Evolutionary conservation across 2,888 invertebrate species (phyloP).

Genomic region (Pinctada fucata): DNA sequence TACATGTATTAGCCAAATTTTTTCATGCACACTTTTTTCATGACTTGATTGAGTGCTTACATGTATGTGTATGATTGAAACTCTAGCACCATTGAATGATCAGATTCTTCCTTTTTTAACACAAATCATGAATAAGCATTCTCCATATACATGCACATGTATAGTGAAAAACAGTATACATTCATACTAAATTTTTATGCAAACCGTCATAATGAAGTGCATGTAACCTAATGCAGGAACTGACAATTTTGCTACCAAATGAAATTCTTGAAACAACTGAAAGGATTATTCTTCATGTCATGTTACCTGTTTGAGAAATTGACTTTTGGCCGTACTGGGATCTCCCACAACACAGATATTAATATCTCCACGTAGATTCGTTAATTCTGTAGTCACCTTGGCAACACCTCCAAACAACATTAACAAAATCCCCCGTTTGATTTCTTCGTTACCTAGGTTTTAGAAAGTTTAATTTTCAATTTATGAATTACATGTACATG

Average conservation of each 20-base stretch:
- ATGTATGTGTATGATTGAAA: neutral
- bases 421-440: constrained; percentile 90
- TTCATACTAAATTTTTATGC: no score
- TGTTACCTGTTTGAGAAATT: constrained; percentile 92
- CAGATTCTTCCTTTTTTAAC: no score
- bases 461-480: constrained; percentile 2
- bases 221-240: no score
- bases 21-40: neutral
- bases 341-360: constrained; percentile 99
- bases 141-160: no score
- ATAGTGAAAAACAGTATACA: no score
- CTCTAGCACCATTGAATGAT: no score
- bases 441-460: constrained; percentile 88
- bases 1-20: no score
- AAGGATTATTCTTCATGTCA: no score
- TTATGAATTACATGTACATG: neutral
- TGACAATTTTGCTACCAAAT: no score
- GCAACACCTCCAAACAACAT: constrained; percentile 98
- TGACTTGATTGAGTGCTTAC: neutral
- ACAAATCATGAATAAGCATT: no score
- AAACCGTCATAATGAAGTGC: no score
- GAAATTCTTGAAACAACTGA: no score
- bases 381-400: constrained; percentile 93
- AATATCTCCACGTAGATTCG: constrained; percentile 95
- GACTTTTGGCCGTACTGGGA: constrained; percentile 98